phyloP scores from a whole-genome alignment of 2,888 invertebrate species.

The Drosophila prostipennis region DNA sequence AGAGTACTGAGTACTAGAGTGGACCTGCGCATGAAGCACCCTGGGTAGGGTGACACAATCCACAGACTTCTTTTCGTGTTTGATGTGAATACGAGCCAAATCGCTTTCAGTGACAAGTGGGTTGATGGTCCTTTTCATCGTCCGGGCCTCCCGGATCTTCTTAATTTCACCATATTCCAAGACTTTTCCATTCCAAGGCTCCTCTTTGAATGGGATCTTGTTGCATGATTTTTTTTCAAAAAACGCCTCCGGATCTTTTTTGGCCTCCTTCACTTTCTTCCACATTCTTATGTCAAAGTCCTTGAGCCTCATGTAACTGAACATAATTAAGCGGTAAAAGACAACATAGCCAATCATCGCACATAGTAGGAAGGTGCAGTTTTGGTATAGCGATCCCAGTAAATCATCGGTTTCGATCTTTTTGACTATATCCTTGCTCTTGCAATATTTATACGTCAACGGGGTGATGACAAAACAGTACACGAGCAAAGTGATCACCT shows the following conservation, averaged over 20 bases:
- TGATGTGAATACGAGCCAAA: not conserved
- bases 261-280: constrained; percentile 1
- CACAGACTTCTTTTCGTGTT: not conserved
- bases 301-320: not conserved
- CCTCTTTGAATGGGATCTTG: not conserved
- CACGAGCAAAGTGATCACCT: not conserved
- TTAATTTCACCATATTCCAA: not conserved
- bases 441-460: not conserved
- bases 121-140: not conserved
- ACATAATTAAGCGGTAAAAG: constrained; percentile 1
- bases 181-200: no score
- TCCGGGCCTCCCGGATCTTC: not conserved
- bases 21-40: not conserved
- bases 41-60: not conserved
- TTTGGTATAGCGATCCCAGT: not conserved
- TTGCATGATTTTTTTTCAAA: not conserved
- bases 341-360: not conserved
- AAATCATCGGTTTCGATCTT: not conserved
- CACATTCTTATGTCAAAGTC: not conserved
- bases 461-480: not conserved
- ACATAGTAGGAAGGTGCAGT: not conserved
- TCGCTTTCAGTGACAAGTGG: not conserved
- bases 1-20: not conserved
- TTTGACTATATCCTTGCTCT: not conserved
- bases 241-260: not conserved